These are phyloP conservation scores for Serrognathus titanus DNA, from an alignment of 2,888 invertebrate species.

Conservation along the genomic window DNA sequence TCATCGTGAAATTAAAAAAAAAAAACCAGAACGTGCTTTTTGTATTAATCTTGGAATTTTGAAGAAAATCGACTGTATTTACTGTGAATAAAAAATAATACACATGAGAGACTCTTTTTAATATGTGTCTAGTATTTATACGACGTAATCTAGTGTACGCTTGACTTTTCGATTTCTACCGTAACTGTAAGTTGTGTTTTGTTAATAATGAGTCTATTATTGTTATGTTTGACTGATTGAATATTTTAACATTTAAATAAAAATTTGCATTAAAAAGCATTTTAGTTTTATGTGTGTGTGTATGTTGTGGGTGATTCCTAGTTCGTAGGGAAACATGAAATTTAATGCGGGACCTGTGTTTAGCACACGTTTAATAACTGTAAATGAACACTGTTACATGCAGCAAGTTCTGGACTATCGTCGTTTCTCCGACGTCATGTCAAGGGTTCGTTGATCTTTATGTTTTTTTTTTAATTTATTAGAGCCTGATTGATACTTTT, in stretches of 20 bases:
- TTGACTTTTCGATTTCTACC: slow-evolving; percentile 4
- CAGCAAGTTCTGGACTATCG: slow-evolving; percentile 48
- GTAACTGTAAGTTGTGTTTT: slow-evolving; percentile 11
- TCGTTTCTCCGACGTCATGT: slow-evolving; percentile 46
- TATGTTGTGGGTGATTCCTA: no score
- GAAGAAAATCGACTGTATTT: no score
- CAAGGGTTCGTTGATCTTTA: slow-evolving; percentile 44
- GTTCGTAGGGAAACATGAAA: no score
- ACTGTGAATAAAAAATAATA: no score
- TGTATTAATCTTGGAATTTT: no score
- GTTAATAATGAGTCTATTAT: slow-evolving; percentile 19
- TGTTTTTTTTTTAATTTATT: slow-evolving; percentile 15
- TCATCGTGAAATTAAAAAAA: no score
- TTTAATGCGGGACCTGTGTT: slow-evolving; percentile 14
- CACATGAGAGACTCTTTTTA: no score
- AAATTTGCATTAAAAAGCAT: slow-evolving; percentile 6
- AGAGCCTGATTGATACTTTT: slow-evolving; percentile 19
- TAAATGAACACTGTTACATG: slow-evolving; percentile 40
- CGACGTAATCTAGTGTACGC: slow-evolving; percentile 3
- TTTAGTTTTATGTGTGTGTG: not conserved
- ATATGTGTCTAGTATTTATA: no score
- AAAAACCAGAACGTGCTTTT: no score
- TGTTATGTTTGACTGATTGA: slow-evolving; percentile 15
- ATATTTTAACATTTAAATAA: slow-evolving; percentile 17
- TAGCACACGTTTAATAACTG: slow-evolving; percentile 11